Evolutionary conservation across 2,113 vertebrate species (phyloP).

Genomic region (Euleptes europaea): DNA sequence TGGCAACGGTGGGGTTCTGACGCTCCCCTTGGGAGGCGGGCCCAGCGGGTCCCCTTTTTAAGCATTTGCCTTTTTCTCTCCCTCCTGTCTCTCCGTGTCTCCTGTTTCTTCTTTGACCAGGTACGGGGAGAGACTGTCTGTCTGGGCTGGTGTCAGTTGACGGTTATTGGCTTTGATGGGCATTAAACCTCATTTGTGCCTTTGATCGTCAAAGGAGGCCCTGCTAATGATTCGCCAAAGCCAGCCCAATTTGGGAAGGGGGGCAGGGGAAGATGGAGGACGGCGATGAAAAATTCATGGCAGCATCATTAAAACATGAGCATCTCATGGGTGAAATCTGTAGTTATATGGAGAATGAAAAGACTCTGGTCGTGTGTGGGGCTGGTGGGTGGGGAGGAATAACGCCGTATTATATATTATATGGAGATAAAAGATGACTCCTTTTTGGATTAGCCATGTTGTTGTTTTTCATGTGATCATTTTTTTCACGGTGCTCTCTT

Average conservation of each 20-base stretch:
- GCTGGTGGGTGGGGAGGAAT: no score
- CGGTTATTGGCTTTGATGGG: background rate
- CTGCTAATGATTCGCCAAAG: background rate
- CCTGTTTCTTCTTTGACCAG: background rate
- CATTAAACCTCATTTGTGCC: background rate
- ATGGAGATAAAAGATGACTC: background rate
- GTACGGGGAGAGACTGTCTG: no score
- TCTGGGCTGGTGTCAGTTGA: background rate
- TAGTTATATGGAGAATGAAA: background rate
- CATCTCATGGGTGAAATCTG: background rate
- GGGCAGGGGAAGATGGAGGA: background rate
- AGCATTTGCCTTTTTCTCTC: no score
- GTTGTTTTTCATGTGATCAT: no score
- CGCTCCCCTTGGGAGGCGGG: background rate
- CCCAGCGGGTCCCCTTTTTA: background rate
- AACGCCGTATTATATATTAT: background rate
- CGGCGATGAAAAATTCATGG: background rate
- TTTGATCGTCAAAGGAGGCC: background rate
- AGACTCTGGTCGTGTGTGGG: background rate
- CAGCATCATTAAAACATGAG: background rate
- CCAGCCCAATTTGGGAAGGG: background rate
- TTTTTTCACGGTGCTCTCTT: no score
- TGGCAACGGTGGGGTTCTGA: background rate
- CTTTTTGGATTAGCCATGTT: background rate
- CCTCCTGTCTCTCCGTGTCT: background rate